Conservation (phyloP, 2,888 invertebrate genomes). For the Himalopsyche japonica region DNA sequence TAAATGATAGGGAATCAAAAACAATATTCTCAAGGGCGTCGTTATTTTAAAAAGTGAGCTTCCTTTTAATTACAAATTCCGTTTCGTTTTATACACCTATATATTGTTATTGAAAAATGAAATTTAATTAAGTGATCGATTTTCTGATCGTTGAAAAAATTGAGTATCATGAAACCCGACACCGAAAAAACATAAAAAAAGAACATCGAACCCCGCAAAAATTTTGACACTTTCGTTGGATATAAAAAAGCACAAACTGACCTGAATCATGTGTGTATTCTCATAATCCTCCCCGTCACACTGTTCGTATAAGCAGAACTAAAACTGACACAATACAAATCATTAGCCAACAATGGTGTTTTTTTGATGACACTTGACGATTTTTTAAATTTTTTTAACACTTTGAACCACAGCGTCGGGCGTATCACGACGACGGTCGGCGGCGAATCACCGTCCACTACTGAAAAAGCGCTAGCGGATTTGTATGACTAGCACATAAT, state of each 20-base stretch:
- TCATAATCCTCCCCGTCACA: slow-evolving; percentile 24
- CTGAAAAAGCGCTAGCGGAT: background rate
- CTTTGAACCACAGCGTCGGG: background rate
- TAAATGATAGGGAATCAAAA: too few species aligned
- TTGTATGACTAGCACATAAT: background rate
- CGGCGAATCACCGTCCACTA: background rate
- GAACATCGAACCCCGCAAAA: background rate
- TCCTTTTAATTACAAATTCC: too few species aligned
- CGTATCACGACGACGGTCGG: background rate
- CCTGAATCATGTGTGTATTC: slow-evolving; percentile 36
- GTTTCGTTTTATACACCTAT: too few species aligned
- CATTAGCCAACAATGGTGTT: background rate
- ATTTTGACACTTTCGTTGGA: background rate
- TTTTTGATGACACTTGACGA: background rate
- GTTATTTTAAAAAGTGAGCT: too few species aligned
- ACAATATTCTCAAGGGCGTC: too few species aligned
- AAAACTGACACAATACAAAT: background rate
- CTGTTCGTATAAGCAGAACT: background rate
- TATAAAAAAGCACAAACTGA: slow-evolving; percentile 15
- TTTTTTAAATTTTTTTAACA: background rate
- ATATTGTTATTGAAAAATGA: too few species aligned
- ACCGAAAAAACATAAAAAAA: background rate
- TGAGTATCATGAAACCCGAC: background rate
- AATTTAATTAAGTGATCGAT: too few species aligned
- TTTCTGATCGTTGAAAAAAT: too few species aligned